Evolutionary conservation across 2,113 vertebrate genomes (phyloP).

Genomic region (Lasiurus cinereus): DNA sequence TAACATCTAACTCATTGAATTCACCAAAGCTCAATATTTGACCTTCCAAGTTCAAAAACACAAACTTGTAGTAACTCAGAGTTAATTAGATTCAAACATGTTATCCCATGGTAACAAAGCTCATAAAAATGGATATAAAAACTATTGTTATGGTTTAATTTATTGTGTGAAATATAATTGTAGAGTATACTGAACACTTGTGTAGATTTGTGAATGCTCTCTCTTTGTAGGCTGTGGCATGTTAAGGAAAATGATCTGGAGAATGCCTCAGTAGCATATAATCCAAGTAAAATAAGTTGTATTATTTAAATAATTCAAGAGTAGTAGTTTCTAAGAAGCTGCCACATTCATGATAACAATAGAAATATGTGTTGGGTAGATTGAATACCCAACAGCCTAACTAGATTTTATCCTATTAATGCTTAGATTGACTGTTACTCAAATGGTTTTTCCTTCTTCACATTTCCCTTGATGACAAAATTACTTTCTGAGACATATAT

Average conservation of each 20-base stretch:
- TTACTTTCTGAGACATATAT: not conserved
- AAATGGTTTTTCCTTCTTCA: not conserved
- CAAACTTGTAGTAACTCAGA: not conserved
- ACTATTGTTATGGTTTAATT: not conserved
- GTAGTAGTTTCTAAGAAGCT: not conserved
- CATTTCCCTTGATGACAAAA: not conserved
- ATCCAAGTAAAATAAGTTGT: not conserved
- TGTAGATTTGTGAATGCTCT: not conserved
- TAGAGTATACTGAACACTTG: not conserved
- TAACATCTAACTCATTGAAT: not conserved
- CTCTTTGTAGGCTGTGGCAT: not conserved
- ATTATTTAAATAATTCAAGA: conserved; percentile 8
- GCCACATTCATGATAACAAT: not conserved
- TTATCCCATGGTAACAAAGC: not conserved
- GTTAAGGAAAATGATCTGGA: not conserved
- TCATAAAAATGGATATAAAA: conserved; percentile 30
- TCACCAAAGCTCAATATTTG: conserved; percentile 20
- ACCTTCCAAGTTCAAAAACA: conserved; percentile 43
- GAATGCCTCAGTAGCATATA: not conserved
- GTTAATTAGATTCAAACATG: conserved; percentile 26
- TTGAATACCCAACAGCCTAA: not conserved
- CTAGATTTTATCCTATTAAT: not conserved
- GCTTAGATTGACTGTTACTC: not conserved
- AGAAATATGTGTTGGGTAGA: not conserved
- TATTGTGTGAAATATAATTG: not conserved